phyloP scores from a whole-genome alignment of 2,797 vertebrate genomes.

The Neopelma chrysocephalum region DNA sequence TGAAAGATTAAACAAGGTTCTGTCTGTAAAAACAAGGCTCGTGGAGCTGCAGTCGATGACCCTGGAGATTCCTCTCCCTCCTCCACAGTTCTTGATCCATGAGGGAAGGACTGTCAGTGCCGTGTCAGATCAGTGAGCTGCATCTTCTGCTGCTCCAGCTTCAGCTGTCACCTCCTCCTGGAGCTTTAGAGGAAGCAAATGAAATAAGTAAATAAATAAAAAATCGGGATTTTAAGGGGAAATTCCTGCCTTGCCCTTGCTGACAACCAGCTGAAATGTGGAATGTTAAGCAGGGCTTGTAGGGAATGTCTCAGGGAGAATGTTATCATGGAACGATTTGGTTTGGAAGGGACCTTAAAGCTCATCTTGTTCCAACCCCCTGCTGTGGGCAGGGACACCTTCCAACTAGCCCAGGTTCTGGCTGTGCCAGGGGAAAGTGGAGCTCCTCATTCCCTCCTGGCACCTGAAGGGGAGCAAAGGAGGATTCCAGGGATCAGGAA shows the following conservation, averaged over 20 bases:
- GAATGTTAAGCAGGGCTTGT: not conserved
- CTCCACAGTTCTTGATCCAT: not conserved
- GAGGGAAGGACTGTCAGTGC: not conserved
- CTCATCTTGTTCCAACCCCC: accelerated
- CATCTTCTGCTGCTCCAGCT: not conserved
- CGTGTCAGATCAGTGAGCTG: not conserved
- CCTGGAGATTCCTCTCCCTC: not conserved
- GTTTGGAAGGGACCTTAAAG: not conserved
- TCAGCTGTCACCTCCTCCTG: not conserved
- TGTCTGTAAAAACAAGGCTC: not conserved
- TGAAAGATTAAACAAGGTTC: not conserved
- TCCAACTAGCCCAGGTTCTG: not conserved
- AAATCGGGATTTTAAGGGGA: not conserved
- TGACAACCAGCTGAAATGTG: not conserved
- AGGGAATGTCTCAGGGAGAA: not conserved
- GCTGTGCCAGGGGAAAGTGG: not conserved
- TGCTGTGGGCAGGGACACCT: not conserved
- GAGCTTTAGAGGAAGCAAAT: not conserved
- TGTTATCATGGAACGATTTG: accelerated
- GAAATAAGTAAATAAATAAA: not conserved
- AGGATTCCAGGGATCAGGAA: not conserved
- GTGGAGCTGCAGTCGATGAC: not conserved
- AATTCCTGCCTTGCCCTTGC: not conserved
- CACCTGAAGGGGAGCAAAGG: too few relatives aligned
- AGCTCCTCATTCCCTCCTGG: not conserved